Percentiles rank a stretch among this genome's conserved stretches.
phyloP scores from a whole-genome alignment of 2,797 vertebrate species.

The Diglossa cyanea region DNA sequence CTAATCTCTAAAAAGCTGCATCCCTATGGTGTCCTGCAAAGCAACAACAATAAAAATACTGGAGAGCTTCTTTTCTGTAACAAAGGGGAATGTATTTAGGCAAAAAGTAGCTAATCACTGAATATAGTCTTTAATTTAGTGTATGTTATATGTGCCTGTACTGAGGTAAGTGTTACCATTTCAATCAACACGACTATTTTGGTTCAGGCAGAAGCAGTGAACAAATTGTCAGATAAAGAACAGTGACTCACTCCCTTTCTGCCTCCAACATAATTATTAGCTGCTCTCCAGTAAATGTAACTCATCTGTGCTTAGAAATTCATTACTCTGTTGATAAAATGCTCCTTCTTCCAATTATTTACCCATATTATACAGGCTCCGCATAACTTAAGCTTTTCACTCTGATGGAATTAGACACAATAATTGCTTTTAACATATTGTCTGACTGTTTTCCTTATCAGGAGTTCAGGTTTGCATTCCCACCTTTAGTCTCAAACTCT shows the following conservation, averaged over 20 bases:
- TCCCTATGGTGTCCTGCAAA: neutral
- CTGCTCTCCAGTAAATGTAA: neutral
- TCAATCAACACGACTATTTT: neutral
- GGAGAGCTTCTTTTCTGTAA: neutral
- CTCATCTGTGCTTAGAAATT: neutral
- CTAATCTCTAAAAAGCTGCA: neutral
- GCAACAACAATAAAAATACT: neutral
- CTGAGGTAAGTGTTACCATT: neutral
- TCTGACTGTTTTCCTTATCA: neutral
- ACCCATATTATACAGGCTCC: neutral
- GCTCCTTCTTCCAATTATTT: neutral
- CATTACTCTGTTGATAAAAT: neutral
- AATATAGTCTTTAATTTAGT: neutral
- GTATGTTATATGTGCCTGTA: neutral
- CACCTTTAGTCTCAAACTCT: neutral
- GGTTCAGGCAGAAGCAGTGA: neutral
- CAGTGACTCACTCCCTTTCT: neutral
- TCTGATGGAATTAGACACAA: neutral
- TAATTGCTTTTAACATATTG: neutral
- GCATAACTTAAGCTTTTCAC: neutral
- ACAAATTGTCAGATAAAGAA: neutral
- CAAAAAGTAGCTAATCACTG: neutral
- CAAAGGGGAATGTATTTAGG: neutral
- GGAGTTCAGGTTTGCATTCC: neutral
- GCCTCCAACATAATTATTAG: neutral